These are phyloP conservation scores for Hypothenemus hampei DNA, from an alignment of 1,140 invertebrate species.

Conservation along the genomic window DNA sequence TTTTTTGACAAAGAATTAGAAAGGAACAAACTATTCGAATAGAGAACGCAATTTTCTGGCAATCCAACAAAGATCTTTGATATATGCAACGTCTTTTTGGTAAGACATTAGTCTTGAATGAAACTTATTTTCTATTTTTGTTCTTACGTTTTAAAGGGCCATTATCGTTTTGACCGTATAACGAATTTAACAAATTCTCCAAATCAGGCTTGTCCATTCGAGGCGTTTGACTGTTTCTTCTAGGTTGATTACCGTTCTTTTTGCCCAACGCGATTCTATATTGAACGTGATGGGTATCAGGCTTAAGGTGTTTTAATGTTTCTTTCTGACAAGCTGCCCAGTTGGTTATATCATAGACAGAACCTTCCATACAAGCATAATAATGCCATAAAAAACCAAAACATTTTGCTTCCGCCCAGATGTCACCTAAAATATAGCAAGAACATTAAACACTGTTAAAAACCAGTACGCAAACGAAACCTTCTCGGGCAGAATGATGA, in stretches of 20 bases:
- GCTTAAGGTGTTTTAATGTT: slow-evolving; percentile 71
- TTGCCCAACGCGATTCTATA: slow-evolving; percentile 82
- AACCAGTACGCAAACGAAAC: slow-evolving; percentile 38
- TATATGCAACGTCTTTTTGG: no score
- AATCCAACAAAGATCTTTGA: no score
- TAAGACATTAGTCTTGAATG: slow-evolving; percentile 5
- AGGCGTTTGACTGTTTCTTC: slow-evolving; percentile 30
- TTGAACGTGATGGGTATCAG: slow-evolving; percentile 87
- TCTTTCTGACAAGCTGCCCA: slow-evolving; percentile 91
- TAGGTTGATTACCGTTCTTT: slow-evolving; percentile 32
- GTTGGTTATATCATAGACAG: slow-evolving; percentile 90
- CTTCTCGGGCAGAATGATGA: slow-evolving; percentile 89
- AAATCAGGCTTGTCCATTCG: slow-evolving; percentile 39
- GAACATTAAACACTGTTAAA: background rate
- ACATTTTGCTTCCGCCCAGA: slow-evolving; percentile 88
- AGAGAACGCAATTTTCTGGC: no score
- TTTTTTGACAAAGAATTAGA: no score
- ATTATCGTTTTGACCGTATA: slow-evolving; percentile 38
- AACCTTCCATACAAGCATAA: slow-evolving; percentile 94
- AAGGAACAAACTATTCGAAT: no score
- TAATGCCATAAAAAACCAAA: slow-evolving; percentile 89
- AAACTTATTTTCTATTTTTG: slow-evolving; percentile 22
- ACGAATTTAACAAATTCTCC: slow-evolving; percentile 43
- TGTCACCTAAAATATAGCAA: slow-evolving; percentile 53
- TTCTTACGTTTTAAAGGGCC: slow-evolving; percentile 25